These are phyloP conservation scores for Euborellia annulipes DNA, from an alignment of 1,140 invertebrate genomes.

Conservation along the genomic window DNA sequence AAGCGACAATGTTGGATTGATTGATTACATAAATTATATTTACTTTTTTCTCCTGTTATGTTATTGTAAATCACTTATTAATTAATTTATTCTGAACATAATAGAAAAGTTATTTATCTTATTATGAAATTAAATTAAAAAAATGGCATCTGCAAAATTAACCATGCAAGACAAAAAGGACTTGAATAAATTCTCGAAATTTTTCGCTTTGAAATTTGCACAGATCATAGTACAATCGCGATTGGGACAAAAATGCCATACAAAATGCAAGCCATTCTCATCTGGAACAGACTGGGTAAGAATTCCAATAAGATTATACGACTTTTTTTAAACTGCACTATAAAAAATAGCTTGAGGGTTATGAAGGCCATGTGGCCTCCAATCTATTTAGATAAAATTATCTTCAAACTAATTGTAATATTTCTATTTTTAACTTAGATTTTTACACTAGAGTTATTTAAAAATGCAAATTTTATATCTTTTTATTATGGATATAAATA, in stretches of 20 bases:
- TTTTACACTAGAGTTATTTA: neutral
- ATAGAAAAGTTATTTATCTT: too few relatives aligned
- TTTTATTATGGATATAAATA: too few relatives aligned
- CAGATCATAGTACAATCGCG: conserved; percentile 81
- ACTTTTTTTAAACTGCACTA: too few relatives aligned
- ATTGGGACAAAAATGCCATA: conserved; percentile 65
- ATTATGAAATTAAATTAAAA: too few relatives aligned
- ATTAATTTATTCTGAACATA: too few relatives aligned
- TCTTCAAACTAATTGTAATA: neutral
- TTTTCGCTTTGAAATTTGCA: conserved; percentile 68
- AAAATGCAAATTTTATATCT: neutral
- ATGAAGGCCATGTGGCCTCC: too few relatives aligned
- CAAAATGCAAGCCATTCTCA: conserved; percentile 53
- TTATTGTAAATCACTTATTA: too few relatives aligned
- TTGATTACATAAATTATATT: too few relatives aligned
- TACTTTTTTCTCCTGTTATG: too few relatives aligned
- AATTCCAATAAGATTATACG: conserved; percentile 2
- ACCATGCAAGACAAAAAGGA: conserved; percentile 54
- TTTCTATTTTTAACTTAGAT: neutral
- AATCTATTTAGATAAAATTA: neutral
- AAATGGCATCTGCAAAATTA: conserved; percentile 35
- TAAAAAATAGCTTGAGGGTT: too few relatives aligned
- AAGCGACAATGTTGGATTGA: too few relatives aligned
- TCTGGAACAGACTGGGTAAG: conserved; percentile 62
- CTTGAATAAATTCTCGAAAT: conserved; percentile 75